Evolutionary conservation across 2,888 invertebrate species (phyloP), one percentile per base, ranked within the genome.

Genomic region (Entomobrya multifasciata): DNA sequence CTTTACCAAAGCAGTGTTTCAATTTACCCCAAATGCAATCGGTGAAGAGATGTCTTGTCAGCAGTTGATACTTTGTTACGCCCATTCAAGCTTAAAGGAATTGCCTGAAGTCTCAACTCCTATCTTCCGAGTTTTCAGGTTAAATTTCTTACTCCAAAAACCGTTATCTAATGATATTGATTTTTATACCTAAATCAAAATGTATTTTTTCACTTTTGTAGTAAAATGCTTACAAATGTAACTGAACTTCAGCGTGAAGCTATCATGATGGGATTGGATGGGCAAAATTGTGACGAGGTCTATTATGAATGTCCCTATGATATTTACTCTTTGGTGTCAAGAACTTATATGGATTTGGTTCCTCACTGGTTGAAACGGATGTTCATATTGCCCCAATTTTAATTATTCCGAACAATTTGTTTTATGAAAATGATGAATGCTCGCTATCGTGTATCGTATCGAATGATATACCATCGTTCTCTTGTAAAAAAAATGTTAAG

Each of bases 331-430:
- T 55, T 89, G 0, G 60, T 83, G 5, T 27, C 83, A 17, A 52
- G 81, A 83, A 85, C 62, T 22, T 36, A 78, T 17, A n/a, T 82
- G 13, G 65, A 76, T 5, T n/a, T 52, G n/a, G 11, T 89, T 47
- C 89, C 89, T 0, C 25, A 77, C 15, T 89, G 87, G 88, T 22
- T 87, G n/a, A 78, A 87, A 72, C 27, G 62, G 49, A 76, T n/a
- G 15, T 67, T 86, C 17, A 57, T 76, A 20, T 10, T 86, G 44
- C 86, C 86, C 41, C 41, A 41, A 10, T 65, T 83, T 36, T 74
- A 11, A 55, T 36, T n/a, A 47, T n/a, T 20, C 15, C 25, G n/a
- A 30, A 1, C n/a, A 57, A 57, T 57, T 52, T 2, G 17, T 52
- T 52, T 52, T 55, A 36, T 36, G 36, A n/a, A n/a, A n/a, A n/a